Base-by-base conservation (phyloP, 2,113 vertebrate genomes). In the Pterophyllum scalare region DNA sequence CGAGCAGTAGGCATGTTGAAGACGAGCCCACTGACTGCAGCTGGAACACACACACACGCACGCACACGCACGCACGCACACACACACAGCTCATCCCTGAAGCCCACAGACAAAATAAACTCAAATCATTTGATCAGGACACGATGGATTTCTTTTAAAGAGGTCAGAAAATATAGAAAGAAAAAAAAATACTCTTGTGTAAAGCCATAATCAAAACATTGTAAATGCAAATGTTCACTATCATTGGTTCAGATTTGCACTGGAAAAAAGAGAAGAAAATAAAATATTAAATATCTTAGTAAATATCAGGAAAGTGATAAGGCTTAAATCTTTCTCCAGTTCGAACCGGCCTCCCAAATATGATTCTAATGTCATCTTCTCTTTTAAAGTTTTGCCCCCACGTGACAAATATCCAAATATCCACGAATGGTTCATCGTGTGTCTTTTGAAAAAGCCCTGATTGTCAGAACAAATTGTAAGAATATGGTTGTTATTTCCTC, bases 381-480 rank as follows among this genome's bases (percentile, higher is more conserved):
- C 8, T 20, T 38, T 46, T 10, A 4, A 31, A 20, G 31, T 15
- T 24, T 43, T 24, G 43, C 20, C 10, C 24, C 12, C n/a, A 38
- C 43, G 54, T 31, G 72, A 11, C 46, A 76, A 11, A 74, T 54
- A 67, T 85, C 61, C 76, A 35, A 56, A 20, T 11, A 13, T 81
- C 70, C 61, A 11, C 20, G 60, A 84, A 81, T 38, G 65, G 31
- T 57, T 80, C 75, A 5, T 54, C 17, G 14, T 40, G 14, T 40
- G 77, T 88, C 84, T 74, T 74, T 86, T 85, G 86, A 89, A 90
- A 92, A 91, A 90, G 88, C 89, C 90, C 92, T 95, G 96, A 95
- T 96, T 95, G 95, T 95, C 94, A 94, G 86, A 95, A 92, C 87
- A 91, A 90, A 76, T 83, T 85, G 84, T 86, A 79, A 87, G 85